Conservation (phyloP, 2,888 invertebrate genomes). For the Heliconius aoede region DNA sequence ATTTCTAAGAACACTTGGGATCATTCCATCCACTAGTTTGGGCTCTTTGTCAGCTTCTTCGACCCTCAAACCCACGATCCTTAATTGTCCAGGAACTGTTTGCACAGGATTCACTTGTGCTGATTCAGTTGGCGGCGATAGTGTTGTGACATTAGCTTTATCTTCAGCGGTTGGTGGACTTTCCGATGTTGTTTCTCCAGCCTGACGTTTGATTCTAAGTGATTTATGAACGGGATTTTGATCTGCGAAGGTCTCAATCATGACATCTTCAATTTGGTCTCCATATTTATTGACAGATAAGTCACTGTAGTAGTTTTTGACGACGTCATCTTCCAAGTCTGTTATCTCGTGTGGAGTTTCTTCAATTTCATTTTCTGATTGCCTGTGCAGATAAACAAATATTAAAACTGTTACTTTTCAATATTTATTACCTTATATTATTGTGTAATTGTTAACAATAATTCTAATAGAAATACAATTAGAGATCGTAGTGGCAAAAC, state of each 20-base stretch:
- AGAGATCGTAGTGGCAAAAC: too few relatives aligned
- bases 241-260: slow-evolving; percentile 54
- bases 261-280: slow-evolving; percentile 47
- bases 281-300: slow-evolving; percentile 53
- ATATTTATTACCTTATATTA: too few relatives aligned
- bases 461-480: too few relatives aligned
- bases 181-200: slow-evolving; percentile 13
- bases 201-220: slow-evolving; percentile 37
- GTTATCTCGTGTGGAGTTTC: slow-evolving; percentile 42
- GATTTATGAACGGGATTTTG: slow-evolving; percentile 30
- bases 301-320: slow-evolving; percentile 52
- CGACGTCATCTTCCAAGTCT: slow-evolving; percentile 48
- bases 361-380: slow-evolving; percentile 48
- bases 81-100: slow-evolving; percentile 43
- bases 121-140: neutral
- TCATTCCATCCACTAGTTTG: slow-evolving; percentile 68
- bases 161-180: neutral
- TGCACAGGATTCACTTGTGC: neutral
- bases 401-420: neutral
- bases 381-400: slow-evolving; percentile 43
- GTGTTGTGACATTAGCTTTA: neutral
- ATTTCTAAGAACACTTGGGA: slow-evolving; percentile 70
- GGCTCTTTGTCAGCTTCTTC: slow-evolving; percentile 74
- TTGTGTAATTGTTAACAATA: too few relatives aligned
- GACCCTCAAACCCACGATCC: slow-evolving; percentile 66